Conservation (phyloP, 2,888 invertebrate genomes). For the Leistus spinibarbis region DNA sequence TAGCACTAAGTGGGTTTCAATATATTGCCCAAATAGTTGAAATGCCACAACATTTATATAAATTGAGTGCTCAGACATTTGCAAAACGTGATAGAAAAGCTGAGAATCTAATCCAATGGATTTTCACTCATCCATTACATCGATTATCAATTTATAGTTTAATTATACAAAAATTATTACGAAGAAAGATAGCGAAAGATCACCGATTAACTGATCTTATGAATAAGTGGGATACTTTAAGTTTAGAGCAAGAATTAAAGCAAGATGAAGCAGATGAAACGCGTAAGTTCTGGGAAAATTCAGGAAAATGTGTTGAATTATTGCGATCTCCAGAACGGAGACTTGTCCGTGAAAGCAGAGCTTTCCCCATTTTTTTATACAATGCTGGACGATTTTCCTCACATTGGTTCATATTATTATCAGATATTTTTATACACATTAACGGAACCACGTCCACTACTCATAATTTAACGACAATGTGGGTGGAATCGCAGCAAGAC, state of each 20-base stretch:
- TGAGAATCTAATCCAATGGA: conserved; percentile 65
- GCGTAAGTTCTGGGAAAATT: conserved; percentile 75
- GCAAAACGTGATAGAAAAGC: conserved; percentile 55
- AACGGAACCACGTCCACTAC: conserved; percentile 69
- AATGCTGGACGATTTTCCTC: conserved; percentile 76
- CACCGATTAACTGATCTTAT: conserved; percentile 64
- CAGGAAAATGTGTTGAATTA: conserved; percentile 68
- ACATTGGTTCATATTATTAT: conserved; percentile 82
- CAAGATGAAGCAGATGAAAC: conserved; percentile 72
- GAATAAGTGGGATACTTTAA: conserved; percentile 66
- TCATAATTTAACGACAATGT: conserved; percentile 75
- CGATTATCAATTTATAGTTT: conserved; percentile 68
- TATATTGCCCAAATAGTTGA: conserved; percentile 70
- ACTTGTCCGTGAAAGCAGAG: conserved; percentile 78
- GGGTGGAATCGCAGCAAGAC: conserved; percentile 79
- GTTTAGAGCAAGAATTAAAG: conserved; percentile 67
- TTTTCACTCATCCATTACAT: conserved; percentile 67
- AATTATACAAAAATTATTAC: conserved; percentile 64
- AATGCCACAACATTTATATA: conserved; percentile 59
- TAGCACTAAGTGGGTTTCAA: conserved; percentile 72
- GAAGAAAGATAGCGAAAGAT: conserved; percentile 56
- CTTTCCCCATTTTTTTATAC: conserved; percentile 70
- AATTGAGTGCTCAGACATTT: conserved; percentile 45
- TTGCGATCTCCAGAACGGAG: conserved; percentile 71
- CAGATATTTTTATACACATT: conserved; percentile 79